These are phyloP conservation scores for Lamellibrachia columna DNA, from an alignment of 2,888 invertebrate species.

Conservation along the genomic window DNA sequence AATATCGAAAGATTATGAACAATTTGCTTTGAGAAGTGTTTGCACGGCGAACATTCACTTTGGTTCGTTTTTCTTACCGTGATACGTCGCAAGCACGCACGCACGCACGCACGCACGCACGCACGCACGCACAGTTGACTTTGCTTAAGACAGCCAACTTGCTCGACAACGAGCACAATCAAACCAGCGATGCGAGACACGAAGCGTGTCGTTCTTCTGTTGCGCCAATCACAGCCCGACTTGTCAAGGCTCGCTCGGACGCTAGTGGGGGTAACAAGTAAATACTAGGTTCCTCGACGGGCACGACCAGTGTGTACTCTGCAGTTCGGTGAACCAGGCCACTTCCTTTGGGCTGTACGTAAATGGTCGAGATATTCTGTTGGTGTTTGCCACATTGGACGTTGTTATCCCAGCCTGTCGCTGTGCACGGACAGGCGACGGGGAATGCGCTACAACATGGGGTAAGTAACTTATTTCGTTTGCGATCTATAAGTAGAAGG, in stretches of 20 bases:
- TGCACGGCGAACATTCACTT: too few relatives aligned
- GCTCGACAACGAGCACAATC: neutral
- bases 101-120: neutral
- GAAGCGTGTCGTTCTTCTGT: slow-evolving; percentile 2
- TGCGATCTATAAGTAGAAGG: neutral
- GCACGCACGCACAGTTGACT: neutral
- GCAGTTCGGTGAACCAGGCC: neutral
- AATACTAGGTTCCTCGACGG: neutral
- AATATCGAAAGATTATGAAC: too few relatives aligned
- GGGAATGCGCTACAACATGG: neutral
- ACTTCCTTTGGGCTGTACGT: neutral
- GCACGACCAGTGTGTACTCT: neutral
- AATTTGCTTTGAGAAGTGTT: too few relatives aligned
- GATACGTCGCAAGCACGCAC: neutral
- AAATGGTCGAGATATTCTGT: neutral
- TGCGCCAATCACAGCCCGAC: neutral
- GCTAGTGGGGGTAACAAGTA: neutral
- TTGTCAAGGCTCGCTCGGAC: neutral
- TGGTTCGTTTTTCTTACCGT: neutral
- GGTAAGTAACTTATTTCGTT: neutral
- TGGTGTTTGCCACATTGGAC: neutral
- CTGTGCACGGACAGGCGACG: neutral
- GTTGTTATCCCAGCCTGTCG: neutral
- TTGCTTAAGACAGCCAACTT: neutral
- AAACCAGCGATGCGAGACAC: neutral